Conservation (phyloP, 2,797 vertebrate species). For the Notolepis coatsorum region DNA sequence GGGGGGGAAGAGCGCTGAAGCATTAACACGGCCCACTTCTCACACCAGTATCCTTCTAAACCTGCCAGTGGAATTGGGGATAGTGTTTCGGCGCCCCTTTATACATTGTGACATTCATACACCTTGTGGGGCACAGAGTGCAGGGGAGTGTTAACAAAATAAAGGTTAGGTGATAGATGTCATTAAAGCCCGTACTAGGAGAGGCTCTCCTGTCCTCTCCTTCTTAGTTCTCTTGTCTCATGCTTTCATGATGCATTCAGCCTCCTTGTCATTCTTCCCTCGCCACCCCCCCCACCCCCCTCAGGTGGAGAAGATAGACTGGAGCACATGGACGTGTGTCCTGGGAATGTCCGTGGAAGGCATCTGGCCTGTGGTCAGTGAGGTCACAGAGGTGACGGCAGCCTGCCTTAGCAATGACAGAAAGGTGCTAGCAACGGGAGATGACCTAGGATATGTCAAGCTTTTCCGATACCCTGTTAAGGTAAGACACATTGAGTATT, state of each 20-base stretch:
- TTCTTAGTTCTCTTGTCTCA: background rate
- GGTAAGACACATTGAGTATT: constrained; percentile 74
- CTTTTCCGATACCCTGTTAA: constrained; percentile 96
- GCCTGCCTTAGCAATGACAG: constrained; percentile 92
- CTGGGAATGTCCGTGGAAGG: constrained; percentile 94
- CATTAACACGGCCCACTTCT: constrained; percentile 79
- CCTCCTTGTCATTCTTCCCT: constrained; percentile 1
- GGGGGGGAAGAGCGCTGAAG: constrained; percentile 65
- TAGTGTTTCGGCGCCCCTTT: constrained; percentile 48
- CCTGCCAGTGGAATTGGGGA: constrained; percentile 64
- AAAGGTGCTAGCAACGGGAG: constrained; percentile 94
- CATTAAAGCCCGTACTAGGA: constrained; percentile 7
- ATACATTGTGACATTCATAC: constrained; percentile 53
- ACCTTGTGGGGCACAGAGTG: constrained; percentile 23
- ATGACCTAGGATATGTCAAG: constrained; percentile 98
- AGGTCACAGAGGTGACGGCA: constrained; percentile 93
- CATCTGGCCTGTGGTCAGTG: constrained; percentile 94
- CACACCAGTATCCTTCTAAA: constrained; percentile 69
- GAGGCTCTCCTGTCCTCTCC: constrained; percentile 13
- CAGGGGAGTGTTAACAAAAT: constrained; percentile 34
- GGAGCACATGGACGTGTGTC: constrained; percentile 97
- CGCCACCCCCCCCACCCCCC: constrained; percentile 20
- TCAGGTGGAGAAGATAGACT: constrained; percentile 96
- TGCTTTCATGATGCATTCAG: background rate
- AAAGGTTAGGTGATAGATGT: constrained; percentile 41